Conservation (phyloP, 2,113 vertebrate species). For the Apaloderma vittatum region DNA sequence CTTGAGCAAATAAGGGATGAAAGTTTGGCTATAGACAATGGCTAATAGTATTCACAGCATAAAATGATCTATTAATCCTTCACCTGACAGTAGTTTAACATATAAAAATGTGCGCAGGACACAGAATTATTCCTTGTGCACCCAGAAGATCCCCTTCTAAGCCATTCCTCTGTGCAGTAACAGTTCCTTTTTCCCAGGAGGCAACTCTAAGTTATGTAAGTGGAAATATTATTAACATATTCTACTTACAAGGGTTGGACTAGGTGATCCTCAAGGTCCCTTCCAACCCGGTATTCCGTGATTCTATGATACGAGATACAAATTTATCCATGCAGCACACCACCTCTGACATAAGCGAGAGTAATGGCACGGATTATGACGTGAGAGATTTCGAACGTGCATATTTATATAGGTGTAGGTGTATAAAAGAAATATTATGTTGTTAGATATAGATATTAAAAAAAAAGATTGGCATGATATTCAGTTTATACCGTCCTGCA, state of each 20-base stretch:
- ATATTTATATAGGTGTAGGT: not conserved
- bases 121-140: not conserved
- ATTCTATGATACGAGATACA: not conserved
- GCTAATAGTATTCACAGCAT: not conserved
- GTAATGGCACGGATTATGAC: rapidly evolving
- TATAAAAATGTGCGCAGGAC: not conserved
- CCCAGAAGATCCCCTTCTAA: not conserved
- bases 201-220: not conserved
- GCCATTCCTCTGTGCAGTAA: not conserved
- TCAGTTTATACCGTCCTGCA: not conserved
- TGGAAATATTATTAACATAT: not conserved
- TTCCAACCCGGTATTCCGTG: too few species aligned
- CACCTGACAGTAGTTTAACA: not conserved
- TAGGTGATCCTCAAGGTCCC: too few species aligned
- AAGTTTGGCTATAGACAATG: not conserved
- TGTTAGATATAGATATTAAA: not conserved
- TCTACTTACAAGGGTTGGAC: too few species aligned
- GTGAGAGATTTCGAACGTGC: not conserved
- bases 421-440: not conserved
- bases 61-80: not conserved
- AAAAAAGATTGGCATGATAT: not conserved
- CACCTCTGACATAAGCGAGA: not conserved
- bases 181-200: not conserved
- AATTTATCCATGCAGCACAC: not conserved
- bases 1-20: not conserved